Percentiles rank a stretch among this genome's conserved stretches.
phyloP scores from a whole-genome alignment of 2,797 vertebrate species.

The Scyliorhinus canicula region DNA sequence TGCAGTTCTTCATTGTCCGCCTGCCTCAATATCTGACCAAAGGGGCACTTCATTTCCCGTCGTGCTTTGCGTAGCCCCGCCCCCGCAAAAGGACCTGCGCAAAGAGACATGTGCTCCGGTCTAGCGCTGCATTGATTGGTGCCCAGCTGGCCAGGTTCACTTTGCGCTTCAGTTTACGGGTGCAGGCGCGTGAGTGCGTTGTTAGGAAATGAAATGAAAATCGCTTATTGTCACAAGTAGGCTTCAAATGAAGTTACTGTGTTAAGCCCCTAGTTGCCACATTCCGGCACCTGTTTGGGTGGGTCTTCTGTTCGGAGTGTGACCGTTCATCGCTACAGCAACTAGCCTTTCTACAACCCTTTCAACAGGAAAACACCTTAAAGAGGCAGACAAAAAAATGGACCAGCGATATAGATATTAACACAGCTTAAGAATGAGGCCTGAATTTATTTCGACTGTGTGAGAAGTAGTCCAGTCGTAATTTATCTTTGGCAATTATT shows the following conservation, averaged over 20 bases:
- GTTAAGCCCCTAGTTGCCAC: too few species aligned
- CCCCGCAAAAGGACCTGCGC: too few species aligned
- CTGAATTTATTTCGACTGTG: neutral
- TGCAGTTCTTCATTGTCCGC: neutral
- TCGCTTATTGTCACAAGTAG: too few species aligned
- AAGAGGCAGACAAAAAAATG: neutral
- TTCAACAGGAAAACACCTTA: neutral
- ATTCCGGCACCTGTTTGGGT: too few species aligned
- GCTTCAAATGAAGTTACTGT: too few species aligned
- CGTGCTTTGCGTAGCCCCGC: neutral
- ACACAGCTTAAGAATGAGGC: neutral
- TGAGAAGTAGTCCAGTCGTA: neutral
- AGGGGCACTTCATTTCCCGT: neutral
- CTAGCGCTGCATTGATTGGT: neutral
- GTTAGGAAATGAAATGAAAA: too few species aligned
- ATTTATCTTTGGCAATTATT: neutral
- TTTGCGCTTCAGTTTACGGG: neutral
- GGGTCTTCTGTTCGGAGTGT: fast-evolving
- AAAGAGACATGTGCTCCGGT: neutral
- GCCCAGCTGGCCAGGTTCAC: neutral
- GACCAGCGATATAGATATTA: neutral
- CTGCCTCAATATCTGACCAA: neutral
- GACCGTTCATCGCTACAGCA: neutral
- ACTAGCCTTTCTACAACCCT: neutral
- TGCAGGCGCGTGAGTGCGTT: neutral